Percentiles rank a stretch among this genome's conserved stretches.
These are phyloP conservation scores for Champsocephalus gunnari DNA, from an alignment of 2,797 vertebrate species.

Conservation along the genomic window DNA sequence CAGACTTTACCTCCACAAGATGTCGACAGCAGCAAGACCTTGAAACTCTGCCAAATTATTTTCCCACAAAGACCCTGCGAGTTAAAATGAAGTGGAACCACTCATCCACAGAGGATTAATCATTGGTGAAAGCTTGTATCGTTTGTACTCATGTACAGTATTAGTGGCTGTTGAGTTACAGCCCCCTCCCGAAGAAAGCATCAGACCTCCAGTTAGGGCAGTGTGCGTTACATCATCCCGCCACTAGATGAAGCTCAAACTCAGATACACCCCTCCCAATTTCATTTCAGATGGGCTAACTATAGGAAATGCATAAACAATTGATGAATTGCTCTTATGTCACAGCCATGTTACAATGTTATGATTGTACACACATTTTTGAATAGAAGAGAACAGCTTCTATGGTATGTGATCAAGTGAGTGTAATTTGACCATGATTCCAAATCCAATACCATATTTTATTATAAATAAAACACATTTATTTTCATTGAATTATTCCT, in stretches of 20 bases:
- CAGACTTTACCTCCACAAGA: conserved; percentile 64
- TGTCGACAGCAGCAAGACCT: conserved; percentile 62
- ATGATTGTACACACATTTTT: too few species aligned
- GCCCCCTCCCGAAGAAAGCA: background rate
- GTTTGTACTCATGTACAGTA: background rate
- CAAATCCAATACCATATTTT: too few species aligned
- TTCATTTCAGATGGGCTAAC: background rate
- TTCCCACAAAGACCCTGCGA: background rate
- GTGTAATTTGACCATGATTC: too few species aligned
- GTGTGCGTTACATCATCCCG: conserved; percentile 25
- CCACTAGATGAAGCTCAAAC: conserved; percentile 66
- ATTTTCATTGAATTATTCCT: too few species aligned
- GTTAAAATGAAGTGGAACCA: conserved; percentile 4
- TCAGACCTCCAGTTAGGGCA: conserved; percentile 41
- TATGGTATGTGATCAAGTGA: too few species aligned
- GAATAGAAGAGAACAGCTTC: too few species aligned
- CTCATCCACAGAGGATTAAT: conserved; percentile 11
- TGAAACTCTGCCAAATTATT: conserved; percentile 46
- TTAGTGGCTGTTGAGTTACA: conserved; percentile 46
- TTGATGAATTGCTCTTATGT: background rate
- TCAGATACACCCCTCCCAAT: background rate
- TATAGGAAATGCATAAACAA: background rate
- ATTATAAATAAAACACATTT: too few species aligned
- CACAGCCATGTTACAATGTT: background rate
- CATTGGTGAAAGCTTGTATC: conserved; percentile 40